Evolutionary conservation across 2,888 invertebrate genomes (phyloP), one percentile per base, ranked within the genome.

Genomic region (Callosobruchus maculatus): DNA sequence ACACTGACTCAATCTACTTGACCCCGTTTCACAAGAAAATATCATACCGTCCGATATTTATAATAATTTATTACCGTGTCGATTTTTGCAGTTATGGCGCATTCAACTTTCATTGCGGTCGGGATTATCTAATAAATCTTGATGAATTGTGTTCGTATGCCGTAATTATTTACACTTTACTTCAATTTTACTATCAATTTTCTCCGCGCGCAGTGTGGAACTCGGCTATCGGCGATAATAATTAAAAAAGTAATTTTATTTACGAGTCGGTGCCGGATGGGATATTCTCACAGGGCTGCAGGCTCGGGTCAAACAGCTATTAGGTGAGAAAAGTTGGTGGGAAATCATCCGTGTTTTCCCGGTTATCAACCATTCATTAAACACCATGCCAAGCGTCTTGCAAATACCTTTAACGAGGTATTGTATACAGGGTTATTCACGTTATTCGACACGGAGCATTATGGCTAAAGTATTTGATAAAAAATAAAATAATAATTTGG

Each of bases 171-270:
- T 69, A 70, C 70, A 69, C 69, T 74, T 21, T n/a, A 66, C 70
- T 70, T 70, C 74, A 68, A 70, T 74, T 74, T 72, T 71, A 49
- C 73, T 67, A 71, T 66, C 74, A 72, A 74, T 74, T 70, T 74
- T 67, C 66, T 21, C 70, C 67, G 69, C 72, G 68, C 70, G 70
- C 70, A 66, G 69, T 67, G 26, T 18, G 70, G 66, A 13, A 13
- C 49, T 49, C 49, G 13, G 49, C 49, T 49, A 13, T 49, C 49
- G 13, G 49, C 49, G 49, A 49, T 49, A 49, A 31, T 69, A 70
- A 73, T 70, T 67, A 70, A 70, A 70, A 70, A 26, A 69, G 49
- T 21, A 67, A 68, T 49, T 49, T 49, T 49, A 18, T 49, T 49
- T 49, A 49, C 49, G 49, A 49, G 4, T 18, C 49, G 1, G 13